Conservation (phyloP, 37 sponge, comb jelly and placozoan genomes). For the Chondrosia reniformis region DNA sequence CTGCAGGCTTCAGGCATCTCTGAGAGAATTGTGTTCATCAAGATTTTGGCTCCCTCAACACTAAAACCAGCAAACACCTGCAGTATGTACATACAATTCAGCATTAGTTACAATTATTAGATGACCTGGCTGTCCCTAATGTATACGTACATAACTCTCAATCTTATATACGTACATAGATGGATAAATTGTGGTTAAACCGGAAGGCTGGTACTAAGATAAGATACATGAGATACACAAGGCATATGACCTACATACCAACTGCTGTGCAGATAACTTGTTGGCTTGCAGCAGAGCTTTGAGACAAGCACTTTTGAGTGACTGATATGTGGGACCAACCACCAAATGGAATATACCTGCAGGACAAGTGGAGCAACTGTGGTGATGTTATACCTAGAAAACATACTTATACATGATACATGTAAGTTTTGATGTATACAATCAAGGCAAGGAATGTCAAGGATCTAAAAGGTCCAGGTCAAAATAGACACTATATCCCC, state of each 20-base stretch:
- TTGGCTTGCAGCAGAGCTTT: background rate
- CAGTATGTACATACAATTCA: background rate
- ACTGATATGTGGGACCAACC: background rate
- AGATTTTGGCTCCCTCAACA: background rate
- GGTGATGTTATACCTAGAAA: too few species aligned
- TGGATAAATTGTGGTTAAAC: too few species aligned
- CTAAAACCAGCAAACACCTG: conserved; percentile 16
- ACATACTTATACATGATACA: too few species aligned
- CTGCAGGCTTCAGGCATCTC: too few species aligned
- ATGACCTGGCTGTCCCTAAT: background rate
- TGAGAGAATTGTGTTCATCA: conserved; percentile 13
- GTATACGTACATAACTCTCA: background rate
- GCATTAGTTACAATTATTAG: background rate
- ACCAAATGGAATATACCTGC: background rate
- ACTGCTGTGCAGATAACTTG: background rate
- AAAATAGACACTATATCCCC: too few species aligned
- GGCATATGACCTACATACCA: background rate
- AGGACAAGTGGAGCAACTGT: too few species aligned
- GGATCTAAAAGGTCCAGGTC: too few species aligned
- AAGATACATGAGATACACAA: too few species aligned
- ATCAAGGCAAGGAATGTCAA: too few species aligned
- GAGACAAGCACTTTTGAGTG: background rate
- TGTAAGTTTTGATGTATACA: too few species aligned
- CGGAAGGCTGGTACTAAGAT: too few species aligned
- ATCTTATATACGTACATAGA: background rate